phyloP scores from a whole-genome alignment of 2,888 invertebrate species.

The Morpho achilles region DNA sequence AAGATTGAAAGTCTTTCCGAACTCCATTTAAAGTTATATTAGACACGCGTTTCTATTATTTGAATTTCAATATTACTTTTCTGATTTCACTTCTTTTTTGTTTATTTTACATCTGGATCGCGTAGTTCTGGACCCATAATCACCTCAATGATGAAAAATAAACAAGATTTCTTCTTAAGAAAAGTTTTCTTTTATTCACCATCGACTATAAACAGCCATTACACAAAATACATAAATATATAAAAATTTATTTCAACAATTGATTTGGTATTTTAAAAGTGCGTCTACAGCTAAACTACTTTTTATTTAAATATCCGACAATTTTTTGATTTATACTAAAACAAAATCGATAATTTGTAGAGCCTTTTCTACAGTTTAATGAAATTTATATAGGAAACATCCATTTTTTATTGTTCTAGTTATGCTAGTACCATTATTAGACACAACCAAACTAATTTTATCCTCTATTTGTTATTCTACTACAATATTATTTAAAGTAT shows the following conservation, averaged over 20 bases:
- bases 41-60: too few relatives aligned
- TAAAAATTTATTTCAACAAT: background rate
- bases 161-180: slow-evolving; percentile 9
- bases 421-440: background rate
- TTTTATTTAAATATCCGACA: slow-evolving; percentile 20
- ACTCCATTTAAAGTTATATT: too few relatives aligned
- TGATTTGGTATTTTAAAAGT: slow-evolving; percentile 12
- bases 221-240: too few relatives aligned
- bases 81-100: too few relatives aligned
- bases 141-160: slow-evolving; percentile 4
- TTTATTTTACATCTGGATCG: too few relatives aligned
- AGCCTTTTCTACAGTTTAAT: slow-evolving; percentile 7
- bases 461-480: background rate
- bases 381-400: slow-evolving; percentile 18
- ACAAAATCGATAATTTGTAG: slow-evolving; percentile 11
- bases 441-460: background rate
- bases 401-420: background rate
- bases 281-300: slow-evolving; percentile 10
- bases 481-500: background rate
- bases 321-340: slow-evolving; percentile 22
- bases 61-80: too few relatives aligned
- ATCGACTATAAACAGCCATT: background rate
- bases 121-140: too few relatives aligned
- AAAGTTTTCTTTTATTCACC: slow-evolving; percentile 3
- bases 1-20: too few relatives aligned